These are phyloP conservation scores for Nemotelus pantherinus DNA, from an alignment of 2,888 invertebrate genomes.

Conservation along the genomic window DNA sequence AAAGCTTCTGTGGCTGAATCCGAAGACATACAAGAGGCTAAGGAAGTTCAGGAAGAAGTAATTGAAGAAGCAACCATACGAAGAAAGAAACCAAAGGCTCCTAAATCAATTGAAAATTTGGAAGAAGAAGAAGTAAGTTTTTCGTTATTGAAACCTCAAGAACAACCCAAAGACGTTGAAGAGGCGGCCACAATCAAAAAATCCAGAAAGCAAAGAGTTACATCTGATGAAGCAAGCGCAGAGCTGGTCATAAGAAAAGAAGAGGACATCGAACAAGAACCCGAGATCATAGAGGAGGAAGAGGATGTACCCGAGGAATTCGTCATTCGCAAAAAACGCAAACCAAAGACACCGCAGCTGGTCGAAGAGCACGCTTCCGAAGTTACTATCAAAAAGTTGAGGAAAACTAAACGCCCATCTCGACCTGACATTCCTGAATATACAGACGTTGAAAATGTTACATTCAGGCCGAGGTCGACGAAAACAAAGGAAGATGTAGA, in stretches of 20 bases:
- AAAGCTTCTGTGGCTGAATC: constrained; percentile 48
- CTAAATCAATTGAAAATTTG: constrained; percentile 58
- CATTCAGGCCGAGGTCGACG: constrained; percentile 78
- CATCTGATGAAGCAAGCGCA: constrained; percentile 61
- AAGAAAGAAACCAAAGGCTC: constrained; percentile 56
- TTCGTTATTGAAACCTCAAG: constrained; percentile 60
- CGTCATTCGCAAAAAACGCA: constrained; percentile 64
- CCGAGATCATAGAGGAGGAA: constrained; percentile 53
- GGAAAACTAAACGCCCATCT: constrained; percentile 72
- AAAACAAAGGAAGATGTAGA: constrained; percentile 88
- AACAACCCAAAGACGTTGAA: constrained; percentile 64
- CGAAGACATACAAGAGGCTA: not conserved
- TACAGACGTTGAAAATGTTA: constrained; percentile 80
- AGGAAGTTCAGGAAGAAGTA: constrained; percentile 67
- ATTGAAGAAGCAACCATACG: constrained; percentile 61
- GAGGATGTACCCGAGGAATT: constrained; percentile 64
- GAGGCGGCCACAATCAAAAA: constrained; percentile 64
- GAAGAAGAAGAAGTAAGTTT: constrained; percentile 60
- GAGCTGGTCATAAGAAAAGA: constrained; percentile 62
- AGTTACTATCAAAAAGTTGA: constrained; percentile 79
- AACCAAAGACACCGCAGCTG: constrained; percentile 65
- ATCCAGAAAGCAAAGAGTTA: constrained; percentile 56
- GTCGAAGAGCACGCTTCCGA: constrained; percentile 72
- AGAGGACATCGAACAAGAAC: constrained; percentile 45
- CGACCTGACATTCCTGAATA: constrained; percentile 76